Conservation (phyloP, 2,797 vertebrate genomes). For the Pangasius macronema region DNA sequence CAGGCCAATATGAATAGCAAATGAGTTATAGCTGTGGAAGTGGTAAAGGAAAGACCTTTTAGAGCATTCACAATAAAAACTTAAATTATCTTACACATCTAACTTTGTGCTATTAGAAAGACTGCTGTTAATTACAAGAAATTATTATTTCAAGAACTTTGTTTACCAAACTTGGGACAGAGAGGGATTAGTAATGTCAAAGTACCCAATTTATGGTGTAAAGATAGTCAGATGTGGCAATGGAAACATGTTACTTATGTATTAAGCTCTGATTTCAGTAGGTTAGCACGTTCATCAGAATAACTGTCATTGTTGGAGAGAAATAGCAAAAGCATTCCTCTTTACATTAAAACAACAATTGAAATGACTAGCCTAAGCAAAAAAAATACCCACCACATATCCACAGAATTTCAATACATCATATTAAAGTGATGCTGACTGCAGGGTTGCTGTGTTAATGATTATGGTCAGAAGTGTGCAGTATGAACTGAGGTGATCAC, state of each 20-base stretch:
- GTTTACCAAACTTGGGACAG: not conserved
- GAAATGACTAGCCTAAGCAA: constrained; percentile 3
- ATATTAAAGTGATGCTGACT: constrained; percentile 13
- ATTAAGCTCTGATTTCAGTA: constrained; percentile 38
- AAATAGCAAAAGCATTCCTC: constrained; percentile 50
- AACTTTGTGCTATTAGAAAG: not conserved
- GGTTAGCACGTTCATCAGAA: constrained; percentile 63
- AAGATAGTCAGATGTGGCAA: constrained; percentile 70
- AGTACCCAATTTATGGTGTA: constrained; percentile 53
- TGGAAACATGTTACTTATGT: constrained; percentile 29
- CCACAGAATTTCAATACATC: not conserved
- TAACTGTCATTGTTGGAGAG: constrained; percentile 60
- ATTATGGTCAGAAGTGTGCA: constrained; percentile 40
- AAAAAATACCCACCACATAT: not conserved
- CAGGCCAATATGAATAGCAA: not conserved
- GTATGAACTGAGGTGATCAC: constrained; percentile 51
- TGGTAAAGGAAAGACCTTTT: not conserved
- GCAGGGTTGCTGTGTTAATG: constrained; percentile 9
- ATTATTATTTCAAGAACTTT: not conserved
- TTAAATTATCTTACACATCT: not conserved
- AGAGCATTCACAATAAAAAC: not conserved
- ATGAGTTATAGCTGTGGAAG: not conserved
- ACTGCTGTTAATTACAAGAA: not conserved
- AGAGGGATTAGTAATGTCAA: constrained; percentile 39
- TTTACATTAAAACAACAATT: constrained; percentile 5